Evolutionary conservation across 2,113 vertebrate species (phyloP), one percentile per base, ranked within the genome.

Genomic region (Oophaga pumilio): DNA sequence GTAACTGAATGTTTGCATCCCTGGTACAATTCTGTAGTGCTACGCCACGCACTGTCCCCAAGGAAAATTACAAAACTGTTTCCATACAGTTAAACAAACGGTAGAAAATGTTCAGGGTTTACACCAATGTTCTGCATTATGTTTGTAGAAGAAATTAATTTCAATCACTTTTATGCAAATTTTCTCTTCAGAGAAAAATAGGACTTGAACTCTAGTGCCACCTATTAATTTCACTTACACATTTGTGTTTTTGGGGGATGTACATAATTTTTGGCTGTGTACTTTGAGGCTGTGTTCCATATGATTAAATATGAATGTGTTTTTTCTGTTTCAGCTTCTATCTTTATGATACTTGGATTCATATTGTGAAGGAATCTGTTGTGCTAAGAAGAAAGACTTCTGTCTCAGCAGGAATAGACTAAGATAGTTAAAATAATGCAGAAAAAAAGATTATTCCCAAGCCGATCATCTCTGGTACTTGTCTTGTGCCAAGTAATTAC

Each of bases 401-500:
- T 90, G 86, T 79, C 93, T 87, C 91, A 88, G 90, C 89, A 89
- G 92, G 91, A 92, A 91, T 91, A 91, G 89, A 90, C 88, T 89
- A 89, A 87, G 87, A 76, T 91, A 92, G 88, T 82, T 92, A 91
- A 91, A 92, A 95, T 90, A 93, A 97, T 96, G 97, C 94, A 90
- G 92, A 95, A 93, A 91, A 92, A 89, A 91, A 92, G 89, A 89
- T 84, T 89, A 88, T 88, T 91, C 89, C 90, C 91, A 90, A 93
- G 92, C 84, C 91, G 89, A 88, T 90, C 91, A 85, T 91, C 93
- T 89, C 90, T 97, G 89, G 56, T 96, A 92, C 91, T 98, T 87
- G 89, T 97, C 88, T 90, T 98, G 91, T 96, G 94, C 91, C 95
- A 95, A 90, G 91, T 96, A 79, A 90, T 95, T 93, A 90, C 91